phyloP scores from a whole-genome alignment of 2,113 vertebrate genomes.

The Merops nubicus region DNA sequence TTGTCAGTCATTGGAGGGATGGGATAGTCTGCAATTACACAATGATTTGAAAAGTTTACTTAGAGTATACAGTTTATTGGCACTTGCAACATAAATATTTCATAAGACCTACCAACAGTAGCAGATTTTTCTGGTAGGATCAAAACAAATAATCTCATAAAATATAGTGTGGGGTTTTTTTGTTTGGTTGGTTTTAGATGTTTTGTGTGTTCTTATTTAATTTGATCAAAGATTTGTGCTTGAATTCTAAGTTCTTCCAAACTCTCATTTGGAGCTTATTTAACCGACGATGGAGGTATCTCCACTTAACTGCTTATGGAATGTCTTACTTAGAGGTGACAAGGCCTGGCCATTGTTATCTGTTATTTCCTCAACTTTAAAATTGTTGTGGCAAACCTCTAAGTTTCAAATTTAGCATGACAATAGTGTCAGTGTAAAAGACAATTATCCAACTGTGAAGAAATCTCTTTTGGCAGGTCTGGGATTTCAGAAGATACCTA shows the following conservation, averaged over 20 bases:
- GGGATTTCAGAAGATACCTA: neutral
- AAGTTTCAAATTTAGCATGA: neutral
- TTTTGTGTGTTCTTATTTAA: neutral
- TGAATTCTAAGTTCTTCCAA: neutral
- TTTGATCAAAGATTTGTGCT: neutral
- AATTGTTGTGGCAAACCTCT: neutral
- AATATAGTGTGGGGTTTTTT: neutral
- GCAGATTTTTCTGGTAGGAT: neutral
- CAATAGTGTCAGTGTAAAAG: neutral
- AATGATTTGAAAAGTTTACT: neutral
- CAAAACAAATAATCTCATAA: neutral
- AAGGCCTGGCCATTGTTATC: neutral
- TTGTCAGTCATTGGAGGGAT: neutral
- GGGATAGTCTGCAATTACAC: neutral
- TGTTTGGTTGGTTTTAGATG: no score
- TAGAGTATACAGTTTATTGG: neutral
- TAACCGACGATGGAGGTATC: neutral
- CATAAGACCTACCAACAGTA: neutral
- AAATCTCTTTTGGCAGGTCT: neutral
- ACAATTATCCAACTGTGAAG: neutral
- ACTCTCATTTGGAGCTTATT: neutral
- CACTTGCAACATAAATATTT: neutral
- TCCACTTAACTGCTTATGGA: neutral
- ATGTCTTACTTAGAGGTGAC: neutral
- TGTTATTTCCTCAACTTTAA: neutral